Percentiles rank a stretch among this genome's conserved stretches.
Evolutionary conservation across 2,888 invertebrate species (phyloP).

Genomic region (Anticlea derivata): DNA sequence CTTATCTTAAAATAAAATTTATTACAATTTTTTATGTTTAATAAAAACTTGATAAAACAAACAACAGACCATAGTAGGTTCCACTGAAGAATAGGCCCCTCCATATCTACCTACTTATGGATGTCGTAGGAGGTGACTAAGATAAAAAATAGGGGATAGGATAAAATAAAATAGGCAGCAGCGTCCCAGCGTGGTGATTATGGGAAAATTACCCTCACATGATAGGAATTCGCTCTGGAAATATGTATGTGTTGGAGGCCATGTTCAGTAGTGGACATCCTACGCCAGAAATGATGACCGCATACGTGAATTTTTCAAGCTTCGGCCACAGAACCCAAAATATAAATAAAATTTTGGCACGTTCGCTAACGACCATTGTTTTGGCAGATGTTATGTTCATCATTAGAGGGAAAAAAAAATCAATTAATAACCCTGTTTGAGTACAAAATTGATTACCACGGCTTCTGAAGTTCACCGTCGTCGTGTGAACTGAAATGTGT

Average conservation of each 20-base stretch:
- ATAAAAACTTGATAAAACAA: no score
- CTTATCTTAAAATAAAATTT: slow-evolving; percentile 30
- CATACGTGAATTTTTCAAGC: slow-evolving; percentile 6
- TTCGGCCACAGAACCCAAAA: slow-evolving; percentile 36
- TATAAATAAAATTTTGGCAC: slow-evolving; percentile 60
- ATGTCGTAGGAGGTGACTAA: no score
- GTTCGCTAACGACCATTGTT: slow-evolving; percentile 71
- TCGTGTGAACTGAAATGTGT: slow-evolving; percentile 73
- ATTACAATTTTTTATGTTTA: background rate
- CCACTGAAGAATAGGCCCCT: no score
- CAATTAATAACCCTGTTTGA: slow-evolving; percentile 79
- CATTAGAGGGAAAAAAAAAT: slow-evolving; percentile 76
- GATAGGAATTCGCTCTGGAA: no score
- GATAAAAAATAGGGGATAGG: no score
- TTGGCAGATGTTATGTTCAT: slow-evolving; percentile 79
- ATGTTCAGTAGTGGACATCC: no score
- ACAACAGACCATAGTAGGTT: no score
- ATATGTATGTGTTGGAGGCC: no score
- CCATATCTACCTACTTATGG: no score
- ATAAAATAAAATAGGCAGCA: no score
- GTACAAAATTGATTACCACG: slow-evolving; percentile 78
- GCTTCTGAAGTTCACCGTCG: slow-evolving; percentile 77
- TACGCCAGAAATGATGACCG: background rate
- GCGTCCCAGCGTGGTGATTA: no score
- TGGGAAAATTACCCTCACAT: no score